Conservation (phyloP, 1,140 invertebrate species). For the Drosophila pandora region DNA sequence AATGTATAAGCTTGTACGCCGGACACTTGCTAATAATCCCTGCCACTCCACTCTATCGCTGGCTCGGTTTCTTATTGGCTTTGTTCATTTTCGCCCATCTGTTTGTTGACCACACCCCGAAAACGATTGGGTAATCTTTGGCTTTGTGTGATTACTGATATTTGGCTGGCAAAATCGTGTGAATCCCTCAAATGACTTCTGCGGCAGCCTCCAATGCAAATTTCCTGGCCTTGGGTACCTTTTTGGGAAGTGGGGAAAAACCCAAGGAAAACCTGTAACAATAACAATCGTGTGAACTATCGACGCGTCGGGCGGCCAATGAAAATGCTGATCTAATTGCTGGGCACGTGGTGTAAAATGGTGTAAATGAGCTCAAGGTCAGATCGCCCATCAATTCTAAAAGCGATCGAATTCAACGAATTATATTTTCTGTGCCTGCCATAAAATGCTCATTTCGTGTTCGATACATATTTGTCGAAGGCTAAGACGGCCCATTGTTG, state of each 20-base stretch:
- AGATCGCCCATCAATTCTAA: slow-evolving; percentile 38
- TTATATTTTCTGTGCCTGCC: slow-evolving; percentile 12
- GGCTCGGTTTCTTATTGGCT: slow-evolving; percentile 58
- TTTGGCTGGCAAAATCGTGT: slow-evolving; percentile 26
- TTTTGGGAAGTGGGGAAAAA: slow-evolving; percentile 21
- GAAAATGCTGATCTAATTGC: slow-evolving; percentile 60
- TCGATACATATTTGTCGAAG: slow-evolving; percentile 31
- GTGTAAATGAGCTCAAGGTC: slow-evolving; percentile 54
- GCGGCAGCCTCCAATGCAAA: slow-evolving; percentile 34
- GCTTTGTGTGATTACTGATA: slow-evolving; percentile 35
- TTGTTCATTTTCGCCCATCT: slow-evolving; percentile 59
- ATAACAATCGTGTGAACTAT: slow-evolving; percentile 45
- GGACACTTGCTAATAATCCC: slow-evolving; percentile 44
- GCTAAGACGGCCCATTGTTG: slow-evolving; percentile 25
- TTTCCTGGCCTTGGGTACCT: slow-evolving; percentile 23
- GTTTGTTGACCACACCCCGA: slow-evolving; percentile 58
- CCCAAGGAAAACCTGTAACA: slow-evolving; percentile 25
- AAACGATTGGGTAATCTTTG: slow-evolving; percentile 56
- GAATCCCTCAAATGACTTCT: slow-evolving; percentile 16
- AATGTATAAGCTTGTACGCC: slow-evolving; percentile 11
- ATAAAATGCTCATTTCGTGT: slow-evolving; percentile 35
- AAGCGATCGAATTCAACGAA: slow-evolving; percentile 19
- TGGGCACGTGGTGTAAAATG: slow-evolving; percentile 42
- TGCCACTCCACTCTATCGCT: slow-evolving; percentile 1
- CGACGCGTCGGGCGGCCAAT: slow-evolving; percentile 13